These are phyloP conservation scores for Ophion obscuratus DNA, from an alignment of 2,888 invertebrate genomes.

Conservation along the genomic window DNA sequence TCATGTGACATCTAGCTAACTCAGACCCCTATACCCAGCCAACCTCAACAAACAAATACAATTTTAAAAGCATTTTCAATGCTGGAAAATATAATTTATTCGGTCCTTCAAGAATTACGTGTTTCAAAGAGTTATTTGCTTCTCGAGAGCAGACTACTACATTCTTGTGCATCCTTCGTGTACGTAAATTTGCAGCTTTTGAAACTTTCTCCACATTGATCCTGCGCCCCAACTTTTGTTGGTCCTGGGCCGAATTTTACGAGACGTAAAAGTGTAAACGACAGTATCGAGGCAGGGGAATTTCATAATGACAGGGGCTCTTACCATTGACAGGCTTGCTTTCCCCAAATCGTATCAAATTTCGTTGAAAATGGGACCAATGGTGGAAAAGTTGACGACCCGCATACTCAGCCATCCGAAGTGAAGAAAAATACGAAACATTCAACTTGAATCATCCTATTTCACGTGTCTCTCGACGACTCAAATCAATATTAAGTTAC, in stretches of 20 bases:
- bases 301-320: background rate
- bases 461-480: slow-evolving; percentile 43
- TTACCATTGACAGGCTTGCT: background rate
- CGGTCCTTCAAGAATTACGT: too few relatives aligned
- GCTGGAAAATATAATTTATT: too few relatives aligned
- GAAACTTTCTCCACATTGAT: background rate
- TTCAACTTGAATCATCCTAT: slow-evolving; percentile 43
- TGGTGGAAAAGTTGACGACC: slow-evolving; percentile 14
- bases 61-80: too few relatives aligned
- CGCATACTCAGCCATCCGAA: slow-evolving; percentile 19
- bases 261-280: background rate
- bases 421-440: slow-evolving; percentile 64
- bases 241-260: background rate
- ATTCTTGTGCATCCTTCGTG: background rate
- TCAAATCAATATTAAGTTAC: background rate
- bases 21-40: too few relatives aligned
- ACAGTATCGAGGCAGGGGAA: background rate
- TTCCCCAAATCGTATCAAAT: background rate
- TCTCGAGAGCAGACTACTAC: background rate
- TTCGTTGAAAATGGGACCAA: slow-evolving; percentile 1
- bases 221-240: background rate
- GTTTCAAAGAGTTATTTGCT: background rate
- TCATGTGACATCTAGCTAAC: too few relatives aligned
- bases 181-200: background rate
- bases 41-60: too few relatives aligned